Evolutionary conservation across 2,888 invertebrate genomes (phyloP).

Genomic region (Entomobrya multifasciata): DNA sequence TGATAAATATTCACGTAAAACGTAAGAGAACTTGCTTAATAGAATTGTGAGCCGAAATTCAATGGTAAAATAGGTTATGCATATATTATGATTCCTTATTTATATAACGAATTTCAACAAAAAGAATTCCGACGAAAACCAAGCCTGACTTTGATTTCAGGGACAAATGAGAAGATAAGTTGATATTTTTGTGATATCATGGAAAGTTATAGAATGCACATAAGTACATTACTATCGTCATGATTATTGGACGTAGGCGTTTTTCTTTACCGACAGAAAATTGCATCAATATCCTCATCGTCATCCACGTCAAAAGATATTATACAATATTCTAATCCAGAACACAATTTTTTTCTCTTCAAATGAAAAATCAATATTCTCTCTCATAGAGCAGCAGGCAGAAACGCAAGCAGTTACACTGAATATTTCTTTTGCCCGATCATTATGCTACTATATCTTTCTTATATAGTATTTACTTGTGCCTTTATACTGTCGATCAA

Average conservation of each 20-base stretch:
- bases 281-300: slow-evolving; percentile 30
- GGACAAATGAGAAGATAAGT: not conserved
- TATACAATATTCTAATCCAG: slow-evolving; percentile 37
- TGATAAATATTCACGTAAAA: slow-evolving; percentile 38
- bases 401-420: not conserved
- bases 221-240: too few species aligned
- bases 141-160: too few species aligned
- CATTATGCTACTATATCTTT: too few species aligned
- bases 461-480: too few species aligned
- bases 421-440: too few species aligned
- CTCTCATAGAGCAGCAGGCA: not conserved
- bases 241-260: slow-evolving; percentile 34
- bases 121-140: not conserved
- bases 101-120: too few species aligned
- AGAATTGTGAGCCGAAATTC: not conserved
- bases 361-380: slow-evolving; percentile 56
- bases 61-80: not conserved
- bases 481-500: not conserved
- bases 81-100: too few species aligned
- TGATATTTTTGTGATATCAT: slow-evolving; percentile 1
- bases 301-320: too few species aligned
- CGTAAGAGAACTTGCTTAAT: not conserved
- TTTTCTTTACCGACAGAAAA: slow-evolving; percentile 26
- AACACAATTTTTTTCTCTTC: slow-evolving; percentile 29
- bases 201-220: slow-evolving; percentile 24